phyloP scores from a whole-genome alignment of 37 sponge, comb jelly and placozoan species.

The Hormiphora californensis region DNA sequence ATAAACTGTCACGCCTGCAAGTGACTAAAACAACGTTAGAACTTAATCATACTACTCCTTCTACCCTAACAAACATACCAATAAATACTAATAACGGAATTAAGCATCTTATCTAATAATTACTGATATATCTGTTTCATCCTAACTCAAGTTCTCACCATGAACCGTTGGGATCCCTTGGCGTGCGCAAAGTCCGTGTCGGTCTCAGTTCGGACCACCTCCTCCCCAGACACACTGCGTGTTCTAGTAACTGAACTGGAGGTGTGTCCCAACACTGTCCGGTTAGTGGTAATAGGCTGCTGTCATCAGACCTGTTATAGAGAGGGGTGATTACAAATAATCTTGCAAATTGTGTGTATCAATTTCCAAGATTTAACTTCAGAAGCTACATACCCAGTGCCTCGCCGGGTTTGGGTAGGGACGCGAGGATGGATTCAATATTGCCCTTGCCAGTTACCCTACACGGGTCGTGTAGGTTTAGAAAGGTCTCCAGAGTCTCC shows the following conservation, averaged over 20 bases:
- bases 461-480: conserved; percentile 38
- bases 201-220: background rate
- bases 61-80: too few relatives aligned
- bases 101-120: too few relatives aligned
- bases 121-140: background rate
- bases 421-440: conserved; percentile 16
- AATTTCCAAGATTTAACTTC: background rate
- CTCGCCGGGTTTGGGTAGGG: conserved; percentile 49
- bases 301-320: conserved; percentile 14
- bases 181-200: conserved; percentile 50
- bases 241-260: background rate
- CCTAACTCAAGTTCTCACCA: background rate
- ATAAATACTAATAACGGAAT: too few relatives aligned
- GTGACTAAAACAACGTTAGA: too few relatives aligned
- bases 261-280: background rate
- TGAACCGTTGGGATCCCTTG: conserved; percentile 3
- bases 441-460: conserved; percentile 41
- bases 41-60: too few relatives aligned
- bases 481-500: conserved; percentile 42
- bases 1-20: too few relatives aligned
- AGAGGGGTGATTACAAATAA: background rate
- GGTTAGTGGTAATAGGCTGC: conserved; percentile 15
- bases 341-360: background rate
- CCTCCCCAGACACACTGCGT: background rate
- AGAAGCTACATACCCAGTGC: conserved; percentile 8